phyloP scores from a whole-genome alignment of 2,113 vertebrate genomes.

The Alethe castanea region DNA sequence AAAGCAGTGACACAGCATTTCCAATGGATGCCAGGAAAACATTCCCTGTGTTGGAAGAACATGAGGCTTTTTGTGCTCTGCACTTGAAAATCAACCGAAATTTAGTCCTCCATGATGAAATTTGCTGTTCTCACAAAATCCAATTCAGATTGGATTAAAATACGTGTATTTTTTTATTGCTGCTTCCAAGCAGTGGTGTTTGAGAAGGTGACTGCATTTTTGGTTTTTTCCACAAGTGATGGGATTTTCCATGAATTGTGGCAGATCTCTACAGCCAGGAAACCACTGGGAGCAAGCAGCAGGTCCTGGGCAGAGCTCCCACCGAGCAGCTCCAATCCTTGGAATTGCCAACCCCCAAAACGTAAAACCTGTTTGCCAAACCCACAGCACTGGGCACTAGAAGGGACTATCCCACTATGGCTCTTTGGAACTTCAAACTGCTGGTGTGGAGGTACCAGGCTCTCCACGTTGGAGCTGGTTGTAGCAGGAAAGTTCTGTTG shows the following conservation, averaged over 20 bases:
- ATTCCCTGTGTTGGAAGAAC: neutral
- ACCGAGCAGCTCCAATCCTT: neutral
- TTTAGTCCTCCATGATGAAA: neutral
- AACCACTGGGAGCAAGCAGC: neutral
- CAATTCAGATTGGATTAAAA: neutral
- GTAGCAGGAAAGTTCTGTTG: neutral
- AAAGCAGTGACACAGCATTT: neutral
- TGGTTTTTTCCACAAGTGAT: neutral
- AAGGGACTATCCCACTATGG: neutral
- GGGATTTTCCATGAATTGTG: neutral
- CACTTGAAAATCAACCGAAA: neutral
- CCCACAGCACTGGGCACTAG: no score
- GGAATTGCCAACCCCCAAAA: neutral
- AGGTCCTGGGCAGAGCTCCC: neutral
- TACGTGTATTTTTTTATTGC: neutral
- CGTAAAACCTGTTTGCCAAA: neutral
- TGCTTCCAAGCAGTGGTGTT: neutral
- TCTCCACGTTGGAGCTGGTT: fast-evolving
- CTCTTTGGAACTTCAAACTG: neutral
- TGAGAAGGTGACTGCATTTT: neutral
- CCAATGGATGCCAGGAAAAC: neutral
- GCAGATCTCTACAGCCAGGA: neutral
- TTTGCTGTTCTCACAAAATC: neutral
- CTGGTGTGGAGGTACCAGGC: neutral
- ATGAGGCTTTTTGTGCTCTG: neutral